Evolutionary conservation across 2,888 invertebrate species (phyloP), one percentile per base, ranked within the genome.

Genomic region (Melolontha melolontha): DNA sequence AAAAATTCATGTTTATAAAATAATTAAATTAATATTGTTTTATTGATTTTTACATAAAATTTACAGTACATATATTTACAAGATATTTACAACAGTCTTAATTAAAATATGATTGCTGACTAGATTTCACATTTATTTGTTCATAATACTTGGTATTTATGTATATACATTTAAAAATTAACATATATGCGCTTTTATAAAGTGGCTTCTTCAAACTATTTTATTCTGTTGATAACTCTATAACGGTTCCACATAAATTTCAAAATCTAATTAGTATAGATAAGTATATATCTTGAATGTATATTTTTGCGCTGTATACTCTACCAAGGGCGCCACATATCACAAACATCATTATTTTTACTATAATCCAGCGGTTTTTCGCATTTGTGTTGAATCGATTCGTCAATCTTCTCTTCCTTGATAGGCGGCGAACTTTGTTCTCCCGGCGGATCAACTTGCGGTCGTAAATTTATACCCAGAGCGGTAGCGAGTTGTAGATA

Each of bases 401-500:
- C 74, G 39, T 70, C 74, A 57, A 69, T 72, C 57, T 74, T 70
- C 42, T 69, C 69, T 34, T 69, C 66, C 29, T 65, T 65, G 1
- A 57, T 41, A 29, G 47, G 69, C 40, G 69, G 51, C 40, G 67
- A 57, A 59, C 59, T 71, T 57, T 47, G 49, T 63, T 64, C 70
- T 64, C 66, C 65, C n/a, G 50, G 41, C n/a, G 66, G 66, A 22
- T 64, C 64, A 22, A 52, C 75, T 59, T 79, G 78, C 55, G 79
- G 78, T 68, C 82, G 74, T 63, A 84, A 71, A 74, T 84, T 83
- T 59, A 83, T 83, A 47, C 83, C 83, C 34, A 84, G 72, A 62
- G 87, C 87, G 2, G 86, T 86, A 1, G 87, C 87, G 54, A 88
- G 75, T 76, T 88, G 88, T 8, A 88, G 86, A 78, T 88, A 88